Percentiles rank a stretch among this genome's conserved stretches.
phyloP scores from a whole-genome alignment of 2,113 vertebrate genomes.

The Pseudorasbora parva region DNA sequence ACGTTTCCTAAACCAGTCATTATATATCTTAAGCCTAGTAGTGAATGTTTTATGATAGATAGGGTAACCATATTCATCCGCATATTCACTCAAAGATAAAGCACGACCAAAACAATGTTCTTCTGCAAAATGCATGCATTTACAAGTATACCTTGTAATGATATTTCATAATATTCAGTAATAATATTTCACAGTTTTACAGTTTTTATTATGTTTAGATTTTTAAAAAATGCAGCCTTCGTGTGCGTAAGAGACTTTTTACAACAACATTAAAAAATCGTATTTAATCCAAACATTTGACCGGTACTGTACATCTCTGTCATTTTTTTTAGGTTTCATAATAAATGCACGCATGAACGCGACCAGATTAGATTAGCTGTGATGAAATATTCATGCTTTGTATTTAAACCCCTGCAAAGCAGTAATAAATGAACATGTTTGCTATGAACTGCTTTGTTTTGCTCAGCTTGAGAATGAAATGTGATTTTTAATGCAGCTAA shows the following conservation, averaged over 20 bases:
- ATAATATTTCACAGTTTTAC: neutral
- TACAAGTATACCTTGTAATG: no score
- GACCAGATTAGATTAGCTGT: slow-evolving; percentile 50
- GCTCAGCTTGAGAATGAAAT: slow-evolving; percentile 62
- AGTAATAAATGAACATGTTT: slow-evolving; percentile 60
- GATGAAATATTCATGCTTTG: slow-evolving; percentile 64
- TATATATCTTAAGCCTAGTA: no score
- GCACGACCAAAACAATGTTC: no score
- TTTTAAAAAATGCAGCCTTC: neutral
- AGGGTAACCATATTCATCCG: no score
- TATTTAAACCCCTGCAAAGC: slow-evolving; percentile 54
- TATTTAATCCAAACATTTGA: neutral
- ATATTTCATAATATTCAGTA: no score
- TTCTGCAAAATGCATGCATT: no score
- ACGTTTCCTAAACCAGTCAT: no score
- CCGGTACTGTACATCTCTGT: neutral
- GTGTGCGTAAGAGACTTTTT: neutral
- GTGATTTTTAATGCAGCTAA: slow-evolving; percentile 62
- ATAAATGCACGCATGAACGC: slow-evolving; percentile 47
- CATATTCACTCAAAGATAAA: no score
- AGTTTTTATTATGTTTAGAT: neutral
- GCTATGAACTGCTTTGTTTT: slow-evolving; percentile 63
- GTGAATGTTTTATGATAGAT: no score
- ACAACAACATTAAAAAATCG: neutral
- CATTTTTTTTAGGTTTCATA: slow-evolving; percentile 47